A percentile compares a stretch with the other conserved stretches of the same genome.
Evolutionary conservation across 2,888 invertebrate species (phyloP).

Genomic region (Elegia similella): DNA sequence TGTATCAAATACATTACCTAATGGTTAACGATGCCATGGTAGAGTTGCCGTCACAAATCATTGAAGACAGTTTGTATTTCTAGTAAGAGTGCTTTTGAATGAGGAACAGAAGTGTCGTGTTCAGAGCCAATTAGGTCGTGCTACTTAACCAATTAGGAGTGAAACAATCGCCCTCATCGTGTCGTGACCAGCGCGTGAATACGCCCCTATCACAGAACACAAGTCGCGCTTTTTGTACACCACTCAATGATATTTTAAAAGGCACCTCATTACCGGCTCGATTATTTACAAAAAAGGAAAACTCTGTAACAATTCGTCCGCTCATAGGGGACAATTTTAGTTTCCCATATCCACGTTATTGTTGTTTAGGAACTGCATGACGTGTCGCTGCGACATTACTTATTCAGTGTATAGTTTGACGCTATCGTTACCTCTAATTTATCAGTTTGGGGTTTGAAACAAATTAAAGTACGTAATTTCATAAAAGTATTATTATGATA

Average conservation of each 20-base stretch:
- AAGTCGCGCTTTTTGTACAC: conserved; percentile 63
- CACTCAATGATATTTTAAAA: conserved; percentile 77
- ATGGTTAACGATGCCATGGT: neutral
- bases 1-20: too few species aligned
- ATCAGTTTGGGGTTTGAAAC: conserved; percentile 48
- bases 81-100: conserved; percentile 21
- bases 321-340: conserved; percentile 76
- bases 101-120: conserved; percentile 56
- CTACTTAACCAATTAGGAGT: conserved; percentile 78
- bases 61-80: conserved; percentile 33
- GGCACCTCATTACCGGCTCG: conserved; percentile 64
- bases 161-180: conserved; percentile 77
- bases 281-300: conserved; percentile 67
- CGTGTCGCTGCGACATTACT: conserved; percentile 63
- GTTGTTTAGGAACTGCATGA: conserved; percentile 63
- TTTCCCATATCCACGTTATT: conserved; percentile 62
- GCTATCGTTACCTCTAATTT: conserved; percentile 49
- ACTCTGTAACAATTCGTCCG: conserved; percentile 49
- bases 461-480: conserved; percentile 58
- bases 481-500: conserved; percentile 36
- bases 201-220: conserved; percentile 74
- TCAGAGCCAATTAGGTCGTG: conserved; percentile 65
- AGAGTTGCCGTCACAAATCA: neutral
- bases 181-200: conserved; percentile 58
- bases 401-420: conserved; percentile 52